phyloP scores from a whole-genome alignment of 64 coral and sea anemone genomes.

The Trachythela sp. region DNA sequence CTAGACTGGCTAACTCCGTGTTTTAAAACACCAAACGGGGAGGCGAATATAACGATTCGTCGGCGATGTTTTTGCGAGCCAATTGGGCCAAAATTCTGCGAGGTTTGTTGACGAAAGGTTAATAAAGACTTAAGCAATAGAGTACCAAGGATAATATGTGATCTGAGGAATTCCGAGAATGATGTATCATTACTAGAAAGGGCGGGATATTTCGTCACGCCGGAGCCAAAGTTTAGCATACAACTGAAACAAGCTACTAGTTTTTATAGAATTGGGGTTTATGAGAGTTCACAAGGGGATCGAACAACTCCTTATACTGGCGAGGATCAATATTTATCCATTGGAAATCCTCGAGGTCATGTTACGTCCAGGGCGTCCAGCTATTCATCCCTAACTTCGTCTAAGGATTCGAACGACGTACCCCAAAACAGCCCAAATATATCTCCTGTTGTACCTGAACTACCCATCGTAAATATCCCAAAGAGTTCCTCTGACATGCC shows the following conservation, averaged over 20 bases:
- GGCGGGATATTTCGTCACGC: not conserved
- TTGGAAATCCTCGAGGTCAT: not conserved
- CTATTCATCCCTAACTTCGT: not conserved
- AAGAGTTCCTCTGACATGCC: not conserved
- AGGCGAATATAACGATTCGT: not conserved
- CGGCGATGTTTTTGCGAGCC: not conserved
- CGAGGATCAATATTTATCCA: not conserved
- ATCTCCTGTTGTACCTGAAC: not conserved
- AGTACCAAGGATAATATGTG: not conserved
- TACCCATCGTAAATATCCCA: not conserved
- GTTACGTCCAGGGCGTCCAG: not conserved
- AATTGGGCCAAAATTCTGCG: slow-evolving; percentile 8
- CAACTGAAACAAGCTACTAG: not conserved
- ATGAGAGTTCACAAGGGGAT: not conserved
- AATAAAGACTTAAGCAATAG: not conserved
- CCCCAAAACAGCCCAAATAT: not conserved
- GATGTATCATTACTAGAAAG: not conserved
- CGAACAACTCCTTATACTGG: not conserved
- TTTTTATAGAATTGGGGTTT: not conserved
- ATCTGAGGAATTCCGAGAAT: not conserved
- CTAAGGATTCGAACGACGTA: not conserved
- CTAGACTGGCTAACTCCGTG: not conserved
- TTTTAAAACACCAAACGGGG: not conserved
- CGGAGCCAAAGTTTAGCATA: not conserved
- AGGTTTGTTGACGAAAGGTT: not conserved